phyloP scores from a whole-genome alignment of 2,113 vertebrate genomes.

The Hoplias malabaricus region DNA sequence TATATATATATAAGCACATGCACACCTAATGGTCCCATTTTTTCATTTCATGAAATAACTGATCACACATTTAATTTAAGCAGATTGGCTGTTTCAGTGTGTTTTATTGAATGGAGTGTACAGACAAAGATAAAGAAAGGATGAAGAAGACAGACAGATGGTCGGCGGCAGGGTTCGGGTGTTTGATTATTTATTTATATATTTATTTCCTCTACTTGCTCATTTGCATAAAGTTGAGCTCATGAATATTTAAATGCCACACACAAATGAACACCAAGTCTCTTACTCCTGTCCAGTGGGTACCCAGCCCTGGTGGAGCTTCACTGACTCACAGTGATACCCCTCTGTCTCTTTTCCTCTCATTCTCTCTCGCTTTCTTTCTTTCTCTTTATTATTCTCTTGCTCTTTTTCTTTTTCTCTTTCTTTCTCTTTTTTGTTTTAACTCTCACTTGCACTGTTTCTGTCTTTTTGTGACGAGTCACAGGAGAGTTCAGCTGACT shows the following conservation, averaged over 20 bases:
- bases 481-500: background rate
- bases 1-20: too few relatives aligned
- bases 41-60: too few relatives aligned
- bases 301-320: background rate
- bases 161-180: background rate
- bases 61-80: too few relatives aligned
- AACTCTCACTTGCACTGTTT: background rate
- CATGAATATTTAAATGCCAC: constrained; percentile 30
- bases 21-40: too few relatives aligned
- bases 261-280: background rate
- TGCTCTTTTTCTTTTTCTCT: background rate
- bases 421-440: background rate
- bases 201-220: background rate
- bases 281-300: background rate
- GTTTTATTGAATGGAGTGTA: too few relatives aligned
- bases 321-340: background rate
- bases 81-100: too few relatives aligned
- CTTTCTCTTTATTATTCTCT: background rate
- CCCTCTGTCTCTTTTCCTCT: background rate
- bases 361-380: background rate
- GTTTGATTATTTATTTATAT: background rate
- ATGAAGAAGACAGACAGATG: background rate
- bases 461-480: background rate
- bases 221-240: constrained; percentile 13
- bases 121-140: background rate